Evolutionary conservation across 2,888 invertebrate species (phyloP).

Genomic region (Synanthedon tipuliformis): DNA sequence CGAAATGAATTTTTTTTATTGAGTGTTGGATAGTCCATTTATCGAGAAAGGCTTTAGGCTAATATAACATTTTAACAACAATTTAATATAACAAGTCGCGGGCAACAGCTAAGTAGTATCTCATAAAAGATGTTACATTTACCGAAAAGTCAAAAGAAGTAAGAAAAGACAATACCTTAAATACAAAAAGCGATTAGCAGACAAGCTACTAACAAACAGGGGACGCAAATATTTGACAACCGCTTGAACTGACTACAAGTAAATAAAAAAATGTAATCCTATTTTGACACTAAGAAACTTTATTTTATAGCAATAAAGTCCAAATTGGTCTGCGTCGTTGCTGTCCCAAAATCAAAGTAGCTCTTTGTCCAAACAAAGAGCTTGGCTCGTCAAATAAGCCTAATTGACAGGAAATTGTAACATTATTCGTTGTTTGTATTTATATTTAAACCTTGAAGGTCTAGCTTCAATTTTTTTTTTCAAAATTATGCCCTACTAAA

Average conservation of each 20-base stretch:
- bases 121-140: too few species aligned
- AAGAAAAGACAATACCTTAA: too few species aligned
- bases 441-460: slow-evolving; percentile 22
- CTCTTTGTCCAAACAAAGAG: slow-evolving; percentile 15
- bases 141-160: too few species aligned
- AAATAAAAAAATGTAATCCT: background rate
- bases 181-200: slow-evolving; percentile 7
- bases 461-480: background rate
- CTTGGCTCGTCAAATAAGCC: slow-evolving; percentile 23
- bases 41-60: too few species aligned
- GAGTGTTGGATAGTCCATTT: too few species aligned
- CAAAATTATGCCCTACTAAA: background rate
- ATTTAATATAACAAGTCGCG: too few species aligned
- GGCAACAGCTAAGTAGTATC: too few species aligned
- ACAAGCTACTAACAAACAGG: slow-evolving; percentile 8
- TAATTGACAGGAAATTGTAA: slow-evolving; percentile 56
- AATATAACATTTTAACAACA: too few species aligned
- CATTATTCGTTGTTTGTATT: slow-evolving; percentile 37
- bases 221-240: background rate
- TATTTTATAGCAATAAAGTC: slow-evolving; percentile 1
- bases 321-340: background rate
- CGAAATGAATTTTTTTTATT: too few species aligned
- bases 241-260: background rate
- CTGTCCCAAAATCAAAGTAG: slow-evolving; percentile 4
- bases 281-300: background rate